Percentiles rank a stretch among this genome's conserved stretches.
phyloP scores from a whole-genome alignment of 2,797 vertebrate genomes.

The Morelia viridis region DNA sequence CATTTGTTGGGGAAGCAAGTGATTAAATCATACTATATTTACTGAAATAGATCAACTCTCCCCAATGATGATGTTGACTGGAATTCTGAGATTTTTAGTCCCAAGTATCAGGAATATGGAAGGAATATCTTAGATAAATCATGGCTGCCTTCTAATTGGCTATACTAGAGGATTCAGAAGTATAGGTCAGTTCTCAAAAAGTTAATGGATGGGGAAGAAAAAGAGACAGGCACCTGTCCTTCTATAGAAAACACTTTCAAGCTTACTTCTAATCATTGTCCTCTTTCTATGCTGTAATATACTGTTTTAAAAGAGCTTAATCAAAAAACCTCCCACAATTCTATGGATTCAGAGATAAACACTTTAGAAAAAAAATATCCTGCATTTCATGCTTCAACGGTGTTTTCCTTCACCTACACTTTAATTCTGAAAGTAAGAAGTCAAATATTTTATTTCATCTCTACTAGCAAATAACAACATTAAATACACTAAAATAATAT shows the following conservation, averaged over 20 bases:
- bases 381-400: neutral
- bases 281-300: neutral
- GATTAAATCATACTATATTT: neutral
- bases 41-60: neutral
- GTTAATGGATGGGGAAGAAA: neutral
- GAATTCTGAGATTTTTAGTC: neutral
- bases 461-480: slow-evolving; percentile 18
- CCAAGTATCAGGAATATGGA: neutral
- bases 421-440: neutral
- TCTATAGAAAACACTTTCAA: slow-evolving; percentile 10
- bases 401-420: slow-evolving; percentile 19
- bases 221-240: neutral
- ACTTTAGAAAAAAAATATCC: neutral
- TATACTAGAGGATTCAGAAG: neutral
- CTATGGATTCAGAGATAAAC: neutral
- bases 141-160: neutral
- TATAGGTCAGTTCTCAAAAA: neutral
- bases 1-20: neutral
- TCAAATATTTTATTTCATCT: neutral
- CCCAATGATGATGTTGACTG: no score
- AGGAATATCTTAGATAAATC: neutral
- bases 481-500: neutral
- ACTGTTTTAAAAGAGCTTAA: neutral
- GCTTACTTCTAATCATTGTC: neutral
- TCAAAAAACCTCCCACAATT: neutral